A percentile compares a stretch with the other conserved stretches of the same genome.
These are phyloP conservation scores for Pantherophis guttatus DNA, from an alignment of 2,113 vertebrate genomes.

Conservation along the genomic window DNA sequence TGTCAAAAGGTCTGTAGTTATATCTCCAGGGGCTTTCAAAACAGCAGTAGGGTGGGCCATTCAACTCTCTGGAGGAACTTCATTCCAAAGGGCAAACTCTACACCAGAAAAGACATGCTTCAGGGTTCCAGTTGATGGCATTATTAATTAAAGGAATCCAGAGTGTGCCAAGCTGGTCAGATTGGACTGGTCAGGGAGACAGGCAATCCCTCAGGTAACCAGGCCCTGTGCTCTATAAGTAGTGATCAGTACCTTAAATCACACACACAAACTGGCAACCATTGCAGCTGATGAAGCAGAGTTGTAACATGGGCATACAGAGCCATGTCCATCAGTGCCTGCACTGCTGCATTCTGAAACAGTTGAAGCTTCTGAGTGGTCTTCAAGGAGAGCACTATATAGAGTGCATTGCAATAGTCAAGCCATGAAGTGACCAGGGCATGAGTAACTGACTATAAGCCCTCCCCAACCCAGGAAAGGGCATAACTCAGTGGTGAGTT, in stretches of 20 bases:
- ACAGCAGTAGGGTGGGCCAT: neutral
- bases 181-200: neutral
- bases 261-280: neutral
- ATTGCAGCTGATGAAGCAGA: neutral
- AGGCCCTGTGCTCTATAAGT: neutral
- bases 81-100: neutral
- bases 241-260: neutral
- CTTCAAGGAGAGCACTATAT: neutral
- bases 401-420: neutral
- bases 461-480: too few species aligned
- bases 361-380: neutral
- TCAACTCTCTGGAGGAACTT: neutral
- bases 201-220: neutral
- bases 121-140: neutral
- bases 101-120: neutral
- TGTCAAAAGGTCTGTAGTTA: neutral
- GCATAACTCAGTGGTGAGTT: too few species aligned
- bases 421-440: neutral
- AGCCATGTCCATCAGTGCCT: neutral
- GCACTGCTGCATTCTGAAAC: neutral
- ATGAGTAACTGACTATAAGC: too few species aligned
- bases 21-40: neutral
- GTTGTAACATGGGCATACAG: neutral
- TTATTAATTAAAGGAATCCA: neutral
- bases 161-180: neutral